phyloP scores from a whole-genome alignment of 2,113 vertebrate genomes.

The Muscicapa adusta region DNA sequence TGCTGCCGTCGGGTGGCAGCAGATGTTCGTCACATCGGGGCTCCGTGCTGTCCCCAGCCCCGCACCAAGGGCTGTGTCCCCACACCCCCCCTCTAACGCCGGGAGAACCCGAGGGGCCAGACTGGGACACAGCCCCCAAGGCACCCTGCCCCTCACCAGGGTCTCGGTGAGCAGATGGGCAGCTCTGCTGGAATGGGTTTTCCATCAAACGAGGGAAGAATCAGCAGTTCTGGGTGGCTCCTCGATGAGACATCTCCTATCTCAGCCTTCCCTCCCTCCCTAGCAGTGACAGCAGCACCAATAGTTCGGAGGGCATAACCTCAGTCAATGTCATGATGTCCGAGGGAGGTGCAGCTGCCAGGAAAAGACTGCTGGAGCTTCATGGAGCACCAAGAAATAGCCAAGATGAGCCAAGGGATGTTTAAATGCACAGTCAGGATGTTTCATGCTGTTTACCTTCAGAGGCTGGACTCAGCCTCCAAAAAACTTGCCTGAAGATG shows the following conservation, averaged over 20 bases:
- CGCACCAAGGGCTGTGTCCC: neutral
- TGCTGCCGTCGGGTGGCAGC: conserved; percentile 9
- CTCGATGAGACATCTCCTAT: accelerated
- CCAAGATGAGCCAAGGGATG: neutral
- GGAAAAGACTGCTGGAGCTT: neutral
- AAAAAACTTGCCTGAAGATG: neutral
- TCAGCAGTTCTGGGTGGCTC: neutral
- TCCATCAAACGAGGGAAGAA: neutral
- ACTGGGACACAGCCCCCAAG: accelerated
- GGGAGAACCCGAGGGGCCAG: accelerated
- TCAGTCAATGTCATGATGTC: neutral
- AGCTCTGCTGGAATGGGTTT: neutral
- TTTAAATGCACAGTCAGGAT: neutral
- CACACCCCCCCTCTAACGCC: accelerated
- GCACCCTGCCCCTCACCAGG: neutral
- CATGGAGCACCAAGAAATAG: neutral
- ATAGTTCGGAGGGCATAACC: neutral
- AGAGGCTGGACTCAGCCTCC: neutral
- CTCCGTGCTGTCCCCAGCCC: accelerated
- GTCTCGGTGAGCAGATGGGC: accelerated
- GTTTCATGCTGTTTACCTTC: neutral
- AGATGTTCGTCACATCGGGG: neutral
- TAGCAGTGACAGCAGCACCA: neutral
- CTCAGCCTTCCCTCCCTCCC: neutral
- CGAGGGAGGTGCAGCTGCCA: neutral